Evolutionary conservation across 2,797 vertebrate species (phyloP), one percentile per base, ranked within the genome.

Genomic region (Decapterus maruadsi): DNA sequence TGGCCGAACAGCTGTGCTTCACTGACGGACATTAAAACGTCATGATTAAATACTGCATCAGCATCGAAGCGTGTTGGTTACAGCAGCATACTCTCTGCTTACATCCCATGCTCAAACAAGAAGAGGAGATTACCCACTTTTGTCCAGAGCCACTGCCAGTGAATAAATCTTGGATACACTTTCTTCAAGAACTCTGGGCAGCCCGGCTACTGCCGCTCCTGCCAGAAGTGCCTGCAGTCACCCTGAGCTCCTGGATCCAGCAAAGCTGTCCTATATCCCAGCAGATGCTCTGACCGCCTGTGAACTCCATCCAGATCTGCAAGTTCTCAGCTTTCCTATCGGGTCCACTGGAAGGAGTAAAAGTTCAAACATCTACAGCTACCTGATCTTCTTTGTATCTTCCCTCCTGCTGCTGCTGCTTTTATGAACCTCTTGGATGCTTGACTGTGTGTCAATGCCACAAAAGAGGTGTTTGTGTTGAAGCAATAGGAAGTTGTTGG

Each of bases 251-350:
- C 62, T 36, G 74, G 83, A 89, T 92, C 81, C 82, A 68, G 74
- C 55, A 80, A 82, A 82, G 80, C 81, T 68, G 63, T 64, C 73
- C 66, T 53, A 78, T 63, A 92, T 89, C 89, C 87, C 84, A 54
- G 78, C 90, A 89, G 82, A 92, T 89, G 86, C 83, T 92, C 74
- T 29, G 69, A 73, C 75, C 55, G 79, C 68, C 74, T 83, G 69
- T 90, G 78, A 86, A 89, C 83, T 80, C 67, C 17, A 75, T 90
- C 87, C 89, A 89, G 82, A 77, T 80, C 78, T 65, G 72, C 54
- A 59, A 72, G 67, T 75, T 69, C 78, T 79, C 43, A 68, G 81
- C 36, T 58, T 80, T 84, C 81, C 72, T 22, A 48, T 71, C 54
- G 50, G 60, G 85, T 77, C 75, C 65, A 54, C 38, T 76, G 66